Evolutionary conservation across 2,797 vertebrate species (phyloP).

Genomic region (Leptodactylus fallax): DNA sequence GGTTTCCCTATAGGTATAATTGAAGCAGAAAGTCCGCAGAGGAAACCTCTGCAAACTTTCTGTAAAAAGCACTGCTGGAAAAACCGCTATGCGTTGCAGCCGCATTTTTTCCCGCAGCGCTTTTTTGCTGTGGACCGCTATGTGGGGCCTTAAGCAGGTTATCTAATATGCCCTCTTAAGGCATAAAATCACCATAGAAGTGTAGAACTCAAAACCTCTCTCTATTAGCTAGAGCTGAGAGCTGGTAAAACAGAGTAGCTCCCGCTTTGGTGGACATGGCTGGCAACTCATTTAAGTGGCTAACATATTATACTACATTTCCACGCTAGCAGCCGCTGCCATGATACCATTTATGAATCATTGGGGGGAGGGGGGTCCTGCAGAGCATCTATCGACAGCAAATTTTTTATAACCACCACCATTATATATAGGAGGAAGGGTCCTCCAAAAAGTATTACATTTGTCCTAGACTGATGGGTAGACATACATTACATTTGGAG

Average conservation of each 20-base stretch:
- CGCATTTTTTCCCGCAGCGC: too few relatives aligned
- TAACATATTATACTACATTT: not conserved
- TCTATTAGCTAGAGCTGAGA: too few relatives aligned
- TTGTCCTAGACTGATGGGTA: not conserved
- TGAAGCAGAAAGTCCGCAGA: too few relatives aligned
- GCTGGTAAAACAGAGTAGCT: too few relatives aligned
- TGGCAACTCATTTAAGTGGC: not conserved
- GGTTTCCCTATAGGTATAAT: too few relatives aligned
- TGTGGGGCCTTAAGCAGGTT: not conserved
- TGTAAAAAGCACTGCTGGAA: too few relatives aligned
- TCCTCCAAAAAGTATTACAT: not conserved
- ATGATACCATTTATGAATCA: not conserved
- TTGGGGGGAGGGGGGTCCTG: not conserved
- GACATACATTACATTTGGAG: not conserved
- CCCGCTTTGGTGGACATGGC: not conserved
- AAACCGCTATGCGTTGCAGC: too few relatives aligned
- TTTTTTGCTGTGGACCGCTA: too few relatives aligned
- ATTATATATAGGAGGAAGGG: not conserved
- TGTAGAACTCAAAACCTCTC: too few relatives aligned
- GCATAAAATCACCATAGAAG: not conserved
- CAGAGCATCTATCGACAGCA: not conserved
- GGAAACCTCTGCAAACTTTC: too few relatives aligned
- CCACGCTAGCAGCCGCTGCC: not conserved
- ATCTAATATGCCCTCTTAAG: not conserved
- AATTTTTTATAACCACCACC: not conserved